Base-by-base conservation (phyloP, 2,888 invertebrate species). In the Ichneumoninae sp. region DNA sequence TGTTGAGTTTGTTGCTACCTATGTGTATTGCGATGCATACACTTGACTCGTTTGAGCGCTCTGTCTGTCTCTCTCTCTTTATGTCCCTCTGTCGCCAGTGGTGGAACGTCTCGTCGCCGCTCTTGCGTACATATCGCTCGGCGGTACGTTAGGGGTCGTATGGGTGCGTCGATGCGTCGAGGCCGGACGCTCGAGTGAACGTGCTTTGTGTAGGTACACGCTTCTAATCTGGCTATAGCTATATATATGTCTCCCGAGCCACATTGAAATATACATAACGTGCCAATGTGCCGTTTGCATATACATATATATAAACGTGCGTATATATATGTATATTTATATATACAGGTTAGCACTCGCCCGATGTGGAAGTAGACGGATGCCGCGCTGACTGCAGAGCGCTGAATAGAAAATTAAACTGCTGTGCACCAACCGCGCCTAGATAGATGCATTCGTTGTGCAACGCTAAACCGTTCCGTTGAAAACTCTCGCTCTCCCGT, bases 391-490 rank as follows among this genome's bases (percentile, higher is more conserved):
- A 81, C 81, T 54, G 60, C 78, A 50, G 40, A 75, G 80, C 81
- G 83, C 81, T 80, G 88, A 91, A 90, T 90, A 88, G 87, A 88
- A 88, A 86, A 89, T 89, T 88, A 89, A 91, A 88, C 88, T 86
- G 86, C 86, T 80, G 85, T 80, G n/a, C 76, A 76, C 71, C 82
- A 88, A 91, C 89, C 90, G 88, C 88, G 86, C 89, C 89, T 79
- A 68, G 75, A 52, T 91, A 88, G 87, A 89, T 88, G 84, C 88
- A 81, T 85, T 85, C 85, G 89, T 91, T 91, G 90, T 87, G 88
- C 89, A 90, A 91, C 89, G 74, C 69, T 69, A 75, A 84, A 84
- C 10, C 75, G 52, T 78, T 63, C 73, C 77, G 40, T 74, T 74
- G 74, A 74, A 52, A 78, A 81, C 73, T 47, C 77, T 81, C 73